phyloP scores from a whole-genome alignment of 1,140 invertebrate species.

The Drosophila kikkawai region DNA sequence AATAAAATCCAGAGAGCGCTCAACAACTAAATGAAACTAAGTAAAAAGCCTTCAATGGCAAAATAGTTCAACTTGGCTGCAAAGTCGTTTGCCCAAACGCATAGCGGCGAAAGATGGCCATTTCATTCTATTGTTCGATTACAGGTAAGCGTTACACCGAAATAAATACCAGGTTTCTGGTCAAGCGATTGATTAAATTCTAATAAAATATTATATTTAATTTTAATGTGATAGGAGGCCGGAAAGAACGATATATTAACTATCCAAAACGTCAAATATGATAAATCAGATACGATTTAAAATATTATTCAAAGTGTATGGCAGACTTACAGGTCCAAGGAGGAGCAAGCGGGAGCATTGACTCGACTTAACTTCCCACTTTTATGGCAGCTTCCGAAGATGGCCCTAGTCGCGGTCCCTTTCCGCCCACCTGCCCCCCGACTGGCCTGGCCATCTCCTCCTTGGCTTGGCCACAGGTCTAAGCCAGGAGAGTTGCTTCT shows the following conservation, averaged over 20 bases:
- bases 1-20: slow-evolving; percentile 41
- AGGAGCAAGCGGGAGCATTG: slow-evolving; percentile 19
- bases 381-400: slow-evolving; percentile 50
- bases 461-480: slow-evolving; percentile 19
- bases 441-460: slow-evolving; percentile 5
- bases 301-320: slow-evolving; percentile 2
- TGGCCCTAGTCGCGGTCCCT: slow-evolving; percentile 13
- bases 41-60: slow-evolving; percentile 70
- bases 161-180: background rate
- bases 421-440: background rate
- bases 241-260: too few relatives aligned
- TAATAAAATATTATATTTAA: background rate
- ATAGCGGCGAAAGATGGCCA: slow-evolving; percentile 65
- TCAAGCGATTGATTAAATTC: background rate
- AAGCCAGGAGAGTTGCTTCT: slow-evolving; percentile 65
- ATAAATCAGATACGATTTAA: background rate
- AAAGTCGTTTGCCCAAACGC: slow-evolving; percentile 25
- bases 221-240: too few relatives aligned
- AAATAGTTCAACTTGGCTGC: slow-evolving; percentile 35
- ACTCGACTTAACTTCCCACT: slow-evolving; percentile 41
- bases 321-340: background rate
- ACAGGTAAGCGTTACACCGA: slow-evolving; percentile 37
- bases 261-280: background rate
- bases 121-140: slow-evolving; percentile 73
- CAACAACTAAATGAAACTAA: slow-evolving; percentile 66